phyloP scores from a whole-genome alignment of 2,888 invertebrate species.

The Drosophila mettleri region DNA sequence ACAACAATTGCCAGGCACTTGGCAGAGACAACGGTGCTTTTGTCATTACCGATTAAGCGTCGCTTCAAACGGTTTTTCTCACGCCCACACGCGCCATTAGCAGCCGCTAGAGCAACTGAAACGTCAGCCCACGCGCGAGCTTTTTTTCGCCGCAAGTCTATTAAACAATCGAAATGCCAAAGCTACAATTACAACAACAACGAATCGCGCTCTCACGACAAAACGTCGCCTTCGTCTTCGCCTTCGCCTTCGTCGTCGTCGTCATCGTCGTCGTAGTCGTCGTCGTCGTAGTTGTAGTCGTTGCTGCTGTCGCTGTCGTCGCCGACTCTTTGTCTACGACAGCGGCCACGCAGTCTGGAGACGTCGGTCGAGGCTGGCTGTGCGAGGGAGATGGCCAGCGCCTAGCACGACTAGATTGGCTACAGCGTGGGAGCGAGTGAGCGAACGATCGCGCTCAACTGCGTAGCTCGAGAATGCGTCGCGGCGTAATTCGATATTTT shows the following conservation, averaged over 20 bases:
- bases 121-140: conserved; percentile 59
- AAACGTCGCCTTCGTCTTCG: conserved; percentile 5
- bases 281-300: not conserved
- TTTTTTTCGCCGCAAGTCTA: conserved; percentile 45
- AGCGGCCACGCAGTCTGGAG: conserved; percentile 68
- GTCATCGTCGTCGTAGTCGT: not conserved
- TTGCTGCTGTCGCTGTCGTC: not conserved
- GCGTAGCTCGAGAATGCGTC: conserved; percentile 63
- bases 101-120: conserved; percentile 11
- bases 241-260: too few relatives aligned
- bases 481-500: conserved; percentile 68
- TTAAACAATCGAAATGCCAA: conserved; percentile 70
- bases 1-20: conserved; percentile 15
- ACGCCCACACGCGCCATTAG: conserved; percentile 47
- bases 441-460: conserved; percentile 31
- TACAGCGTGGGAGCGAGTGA: conserved; percentile 6
- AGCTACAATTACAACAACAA: conserved; percentile 31
- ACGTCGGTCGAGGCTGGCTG: not conserved
- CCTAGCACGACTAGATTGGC: conserved; percentile 8
- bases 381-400: conserved; percentile 31
- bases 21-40: conserved; percentile 22
- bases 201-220: conserved; percentile 28
- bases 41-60: conserved; percentile 1
- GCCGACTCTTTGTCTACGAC: conserved; percentile 48
- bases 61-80: conserved; percentile 46